A percentile compares a stretch with the other conserved stretches of the same genome.
Evolutionary conservation across 2,888 invertebrate genomes (phyloP).

Genomic region (Lycaena phlaeas): DNA sequence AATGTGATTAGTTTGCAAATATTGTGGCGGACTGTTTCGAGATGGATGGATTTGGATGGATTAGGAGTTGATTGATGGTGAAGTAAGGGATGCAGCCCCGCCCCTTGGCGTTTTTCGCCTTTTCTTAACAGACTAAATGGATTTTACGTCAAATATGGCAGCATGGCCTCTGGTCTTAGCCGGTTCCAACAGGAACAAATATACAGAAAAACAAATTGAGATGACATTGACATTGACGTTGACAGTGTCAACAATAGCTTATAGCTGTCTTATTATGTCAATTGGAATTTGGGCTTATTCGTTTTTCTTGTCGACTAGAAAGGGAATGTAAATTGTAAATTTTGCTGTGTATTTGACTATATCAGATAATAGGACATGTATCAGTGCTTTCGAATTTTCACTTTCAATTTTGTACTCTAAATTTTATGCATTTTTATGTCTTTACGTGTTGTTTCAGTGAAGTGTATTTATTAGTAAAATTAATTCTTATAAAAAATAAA

Average conservation of each 20-base stretch:
- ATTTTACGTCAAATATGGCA: no score
- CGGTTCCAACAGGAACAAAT: no score
- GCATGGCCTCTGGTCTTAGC: no score
- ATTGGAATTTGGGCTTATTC: not conserved
- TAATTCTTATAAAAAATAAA: no score
- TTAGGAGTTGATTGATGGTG: no score
- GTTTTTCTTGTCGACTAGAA: not conserved
- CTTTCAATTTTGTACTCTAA: conserved; percentile 7
- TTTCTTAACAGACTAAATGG: no score
- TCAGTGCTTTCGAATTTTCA: conserved; percentile 11
- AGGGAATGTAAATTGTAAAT: conserved; percentile 1
- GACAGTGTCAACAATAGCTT: not conserved
- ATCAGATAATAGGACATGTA: not conserved
- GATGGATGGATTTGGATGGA: no score
- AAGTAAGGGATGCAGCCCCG: no score
- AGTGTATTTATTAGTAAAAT: not conserved
- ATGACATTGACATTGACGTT: not conserved
- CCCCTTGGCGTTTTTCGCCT: no score
- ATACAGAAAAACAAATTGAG: no score
- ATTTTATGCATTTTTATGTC: conserved; percentile 11
- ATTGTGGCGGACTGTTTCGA: no score
- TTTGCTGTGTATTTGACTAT: conserved; percentile 1
- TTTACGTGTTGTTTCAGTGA: not conserved
- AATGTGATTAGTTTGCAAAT: no score
- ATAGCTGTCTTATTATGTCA: not conserved